A percentile compares a stretch with the other conserved stretches of the same genome.
Conservation (phyloP, 2,888 invertebrate species). For the Oxyteleia sp. region DNA sequence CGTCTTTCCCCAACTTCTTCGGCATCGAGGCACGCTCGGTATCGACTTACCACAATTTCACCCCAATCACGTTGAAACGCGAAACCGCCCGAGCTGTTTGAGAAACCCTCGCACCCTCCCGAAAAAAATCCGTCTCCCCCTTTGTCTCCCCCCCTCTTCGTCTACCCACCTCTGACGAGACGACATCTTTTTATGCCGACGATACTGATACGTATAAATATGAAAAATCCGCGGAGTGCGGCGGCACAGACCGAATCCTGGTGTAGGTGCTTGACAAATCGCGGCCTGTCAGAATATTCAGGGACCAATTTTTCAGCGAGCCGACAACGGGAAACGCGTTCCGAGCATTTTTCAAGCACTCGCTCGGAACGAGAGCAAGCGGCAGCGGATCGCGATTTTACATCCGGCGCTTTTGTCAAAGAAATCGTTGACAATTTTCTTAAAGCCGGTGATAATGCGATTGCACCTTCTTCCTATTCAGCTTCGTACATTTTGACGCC, state of each 20-base stretch:
- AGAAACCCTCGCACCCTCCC: constrained; percentile 61
- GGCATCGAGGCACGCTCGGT: constrained; percentile 78
- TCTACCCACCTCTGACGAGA: constrained; percentile 39
- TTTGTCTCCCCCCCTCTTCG: constrained; percentile 41
- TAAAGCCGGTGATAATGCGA: constrained; percentile 80
- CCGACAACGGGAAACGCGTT: constrained; percentile 74
- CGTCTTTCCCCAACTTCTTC: constrained; percentile 72
- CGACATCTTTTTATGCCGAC: constrained; percentile 79
- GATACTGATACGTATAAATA: constrained; percentile 83
- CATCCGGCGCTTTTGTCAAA: constrained; percentile 69
- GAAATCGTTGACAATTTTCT: constrained; percentile 82
- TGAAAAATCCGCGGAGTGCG: constrained; percentile 71
- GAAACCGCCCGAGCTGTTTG: constrained; percentile 80
- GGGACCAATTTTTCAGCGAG: constrained; percentile 85
- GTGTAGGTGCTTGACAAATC: constrained; percentile 84
- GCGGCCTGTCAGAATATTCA: constrained; percentile 84
- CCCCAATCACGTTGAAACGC: constrained; percentile 87
- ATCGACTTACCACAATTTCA: constrained; percentile 87
- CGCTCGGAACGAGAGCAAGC: constrained; percentile 76
- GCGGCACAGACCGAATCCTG: constrained; percentile 59
- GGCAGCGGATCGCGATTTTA: constrained; percentile 33
- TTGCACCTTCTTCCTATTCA: constrained; percentile 66
- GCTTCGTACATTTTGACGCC: constrained; percentile 49
- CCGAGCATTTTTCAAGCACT: constrained; percentile 85
- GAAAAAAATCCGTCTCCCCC: constrained; percentile 39